A percentile compares a stretch with the other conserved stretches of the same genome.
phyloP scores from a whole-genome alignment of 1,140 invertebrate genomes.

The Listronotus oregonensis region DNA sequence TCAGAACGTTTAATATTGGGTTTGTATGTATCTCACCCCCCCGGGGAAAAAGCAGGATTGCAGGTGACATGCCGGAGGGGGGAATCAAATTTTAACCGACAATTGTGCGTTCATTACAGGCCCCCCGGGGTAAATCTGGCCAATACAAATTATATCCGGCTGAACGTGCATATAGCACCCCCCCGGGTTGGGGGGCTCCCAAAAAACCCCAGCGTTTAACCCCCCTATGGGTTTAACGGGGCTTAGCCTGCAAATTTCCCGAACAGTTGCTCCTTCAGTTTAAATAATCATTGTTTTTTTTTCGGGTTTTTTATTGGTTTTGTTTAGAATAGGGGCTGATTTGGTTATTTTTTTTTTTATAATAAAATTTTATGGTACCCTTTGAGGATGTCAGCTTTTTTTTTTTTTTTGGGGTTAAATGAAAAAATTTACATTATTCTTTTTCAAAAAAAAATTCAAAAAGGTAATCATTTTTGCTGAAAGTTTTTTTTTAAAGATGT shows the following conservation, averaged over 20 bases:
- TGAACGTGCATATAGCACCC: slow-evolving; percentile 37
- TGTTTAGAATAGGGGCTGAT: slow-evolving; percentile 12
- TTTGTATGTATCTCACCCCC: background rate
- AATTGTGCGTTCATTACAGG: slow-evolving; percentile 58
- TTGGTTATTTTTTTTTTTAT: background rate
- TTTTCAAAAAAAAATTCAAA: too few relatives aligned
- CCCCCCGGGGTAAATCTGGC: slow-evolving; percentile 57
- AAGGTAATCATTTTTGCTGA: too few relatives aligned
- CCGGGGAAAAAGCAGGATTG: slow-evolving; percentile 6
- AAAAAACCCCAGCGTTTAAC: slow-evolving; percentile 42
- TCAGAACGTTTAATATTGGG: slow-evolving; percentile 28
- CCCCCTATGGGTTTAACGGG: slow-evolving; percentile 37
- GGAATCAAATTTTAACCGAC: slow-evolving; percentile 56
- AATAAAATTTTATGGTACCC: too few relatives aligned
- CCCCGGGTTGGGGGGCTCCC: slow-evolving; percentile 8
- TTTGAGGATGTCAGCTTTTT: too few relatives aligned
- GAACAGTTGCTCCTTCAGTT: slow-evolving; percentile 50
- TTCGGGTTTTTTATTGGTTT: slow-evolving; percentile 50
- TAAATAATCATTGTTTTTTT: slow-evolving; percentile 51
- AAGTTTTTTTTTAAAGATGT: too few relatives aligned
- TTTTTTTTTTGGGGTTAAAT: too few relatives aligned
- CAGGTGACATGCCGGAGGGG: slow-evolving; percentile 36
- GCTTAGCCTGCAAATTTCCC: slow-evolving; percentile 36
- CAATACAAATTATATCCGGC: slow-evolving; percentile 58
- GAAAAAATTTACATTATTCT: too few relatives aligned